A percentile compares a stretch with the other conserved stretches of the same genome.
Evolutionary conservation across 2,888 invertebrate species (phyloP).

Genomic region (Rhamphomyia laevipes): DNA sequence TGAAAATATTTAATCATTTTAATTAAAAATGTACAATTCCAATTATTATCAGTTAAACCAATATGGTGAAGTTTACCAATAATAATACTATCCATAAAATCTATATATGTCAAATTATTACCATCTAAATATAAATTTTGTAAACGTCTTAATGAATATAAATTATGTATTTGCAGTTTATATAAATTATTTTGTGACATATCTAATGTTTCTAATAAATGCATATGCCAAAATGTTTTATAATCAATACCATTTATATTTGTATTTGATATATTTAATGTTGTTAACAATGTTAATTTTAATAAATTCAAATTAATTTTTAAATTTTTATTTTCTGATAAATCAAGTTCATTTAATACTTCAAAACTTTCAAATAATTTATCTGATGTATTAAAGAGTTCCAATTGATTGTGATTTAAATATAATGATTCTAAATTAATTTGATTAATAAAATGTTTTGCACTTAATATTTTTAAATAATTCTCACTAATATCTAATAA

Average conservation of each 20-base stretch:
- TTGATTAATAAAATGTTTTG: background rate
- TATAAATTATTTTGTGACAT: background rate
- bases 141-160: background rate
- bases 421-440: background rate
- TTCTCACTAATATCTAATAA: background rate
- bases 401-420: background rate
- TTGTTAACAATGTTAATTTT: background rate
- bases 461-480: background rate
- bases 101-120: background rate
- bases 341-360: background rate
- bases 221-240: background rate
- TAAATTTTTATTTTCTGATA: background rate
- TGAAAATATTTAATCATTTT: background rate
- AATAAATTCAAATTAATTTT: background rate
- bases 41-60: background rate
- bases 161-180: background rate
- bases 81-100: background rate
- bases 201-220: background rate
- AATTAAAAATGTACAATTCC: background rate
- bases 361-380: background rate
- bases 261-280: background rate
- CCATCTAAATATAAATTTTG: background rate
- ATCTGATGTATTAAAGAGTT: background rate
- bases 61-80: background rate
- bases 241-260: background rate